A percentile compares a stretch with the other conserved stretches of the same genome.
These are phyloP conservation scores for Isichthys henryi DNA, from an alignment of 2,113 vertebrate species.

Conservation along the genomic window DNA sequence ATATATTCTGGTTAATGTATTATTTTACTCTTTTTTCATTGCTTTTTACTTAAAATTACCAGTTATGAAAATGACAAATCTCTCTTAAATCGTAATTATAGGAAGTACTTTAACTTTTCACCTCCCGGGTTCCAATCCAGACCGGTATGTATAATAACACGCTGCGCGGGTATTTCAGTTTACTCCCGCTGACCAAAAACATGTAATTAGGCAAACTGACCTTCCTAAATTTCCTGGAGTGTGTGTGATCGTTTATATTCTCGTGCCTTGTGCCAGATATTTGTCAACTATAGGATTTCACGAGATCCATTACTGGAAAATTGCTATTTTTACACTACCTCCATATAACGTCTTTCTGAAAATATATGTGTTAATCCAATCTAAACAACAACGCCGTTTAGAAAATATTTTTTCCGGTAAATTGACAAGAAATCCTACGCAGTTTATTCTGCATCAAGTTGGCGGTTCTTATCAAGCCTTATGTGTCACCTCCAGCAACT, in stretches of 20 bases:
- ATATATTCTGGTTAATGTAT: not conserved
- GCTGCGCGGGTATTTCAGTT: not conserved
- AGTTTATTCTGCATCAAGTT: not conserved
- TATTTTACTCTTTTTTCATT: not conserved
- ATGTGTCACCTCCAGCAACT: not conserved
- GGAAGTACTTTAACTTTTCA: not conserved
- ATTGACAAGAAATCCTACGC: not conserved
- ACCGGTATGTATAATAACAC: not conserved
- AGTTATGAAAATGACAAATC: not conserved
- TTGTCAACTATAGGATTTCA: not conserved
- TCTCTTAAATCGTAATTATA: not conserved
- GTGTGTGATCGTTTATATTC: not conserved
- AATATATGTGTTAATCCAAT: not conserved
- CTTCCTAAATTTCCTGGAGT: not conserved
- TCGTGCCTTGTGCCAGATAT: not conserved
- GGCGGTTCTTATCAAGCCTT: not conserved
- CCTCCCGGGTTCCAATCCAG: not conserved
- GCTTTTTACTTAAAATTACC: not conserved
- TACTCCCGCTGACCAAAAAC: not conserved
- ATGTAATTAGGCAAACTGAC: not conserved
- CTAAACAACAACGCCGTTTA: not conserved
- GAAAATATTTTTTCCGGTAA: not conserved
- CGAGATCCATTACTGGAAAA: not conserved
- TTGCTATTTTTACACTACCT: not conserved
- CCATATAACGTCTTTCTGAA: not conserved